phyloP scores from a whole-genome alignment of 2,797 vertebrate genomes.

The Phoxinus dragarum region DNA sequence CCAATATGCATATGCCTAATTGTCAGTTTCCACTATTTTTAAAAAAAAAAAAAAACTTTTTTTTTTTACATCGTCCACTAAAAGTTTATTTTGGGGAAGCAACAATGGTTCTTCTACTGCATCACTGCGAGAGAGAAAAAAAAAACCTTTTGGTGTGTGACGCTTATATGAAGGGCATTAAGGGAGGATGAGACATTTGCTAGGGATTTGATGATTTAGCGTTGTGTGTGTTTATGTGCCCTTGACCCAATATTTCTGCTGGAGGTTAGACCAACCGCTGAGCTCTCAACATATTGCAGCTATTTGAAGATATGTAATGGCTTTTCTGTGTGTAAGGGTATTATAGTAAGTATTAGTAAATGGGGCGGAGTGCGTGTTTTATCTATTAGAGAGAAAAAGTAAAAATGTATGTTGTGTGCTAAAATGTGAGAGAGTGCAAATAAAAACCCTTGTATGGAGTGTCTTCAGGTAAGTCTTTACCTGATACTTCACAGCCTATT shows the following conservation, averaged over 20 bases:
- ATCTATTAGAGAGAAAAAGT: neutral
- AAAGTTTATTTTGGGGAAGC: neutral
- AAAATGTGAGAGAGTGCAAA: neutral
- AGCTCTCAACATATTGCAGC: slow-evolving; percentile 26
- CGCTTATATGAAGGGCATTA: neutral
- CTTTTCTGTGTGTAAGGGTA: neutral
- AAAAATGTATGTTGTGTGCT: neutral
- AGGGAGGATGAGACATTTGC: neutral
- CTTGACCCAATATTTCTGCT: slow-evolving; percentile 38
- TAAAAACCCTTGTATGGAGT: neutral
- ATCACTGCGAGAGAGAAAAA: neutral
- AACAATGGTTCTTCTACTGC: neutral
- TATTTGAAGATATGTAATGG: slow-evolving; percentile 23
- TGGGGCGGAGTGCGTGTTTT: neutral
- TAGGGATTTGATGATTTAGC: slow-evolving; percentile 34
- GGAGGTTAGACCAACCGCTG: slow-evolving; percentile 8
- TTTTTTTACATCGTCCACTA: too few relatives aligned
- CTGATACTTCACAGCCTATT: neutral
- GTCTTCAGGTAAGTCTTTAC: neutral
- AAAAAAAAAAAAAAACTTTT: too few relatives aligned
- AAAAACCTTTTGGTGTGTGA: neutral
- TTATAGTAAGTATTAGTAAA: neutral
- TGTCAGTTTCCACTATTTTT: too few relatives aligned
- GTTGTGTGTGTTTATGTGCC: neutral
- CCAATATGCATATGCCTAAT: too few relatives aligned